Conservation (phyloP, 2,888 invertebrate species). For the Drosophila stalkeri region DNA sequence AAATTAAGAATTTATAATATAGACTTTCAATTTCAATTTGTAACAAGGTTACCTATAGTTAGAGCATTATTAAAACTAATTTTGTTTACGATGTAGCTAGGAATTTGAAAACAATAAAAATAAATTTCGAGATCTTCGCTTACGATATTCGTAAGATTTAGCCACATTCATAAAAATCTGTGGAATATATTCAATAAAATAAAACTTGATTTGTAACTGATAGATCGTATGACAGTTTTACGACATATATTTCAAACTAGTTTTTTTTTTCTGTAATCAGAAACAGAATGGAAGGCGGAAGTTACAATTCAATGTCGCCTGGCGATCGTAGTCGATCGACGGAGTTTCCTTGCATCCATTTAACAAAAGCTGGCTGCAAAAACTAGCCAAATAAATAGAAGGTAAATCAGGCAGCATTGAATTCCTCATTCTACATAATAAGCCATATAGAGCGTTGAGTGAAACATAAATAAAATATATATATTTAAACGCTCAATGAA, state of each 20-base stretch:
- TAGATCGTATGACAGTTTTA: not conserved
- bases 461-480: not conserved
- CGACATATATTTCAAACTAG: not conserved
- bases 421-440: not conserved
- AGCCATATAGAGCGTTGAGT: not conserved
- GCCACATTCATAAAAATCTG: not conserved
- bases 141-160: not conserved
- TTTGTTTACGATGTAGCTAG: too few relatives aligned
- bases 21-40: too few relatives aligned
- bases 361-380: not conserved
- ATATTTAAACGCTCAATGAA: slow-evolving; percentile 1
- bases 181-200: not conserved
- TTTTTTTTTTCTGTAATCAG: not conserved
- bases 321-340: not conserved
- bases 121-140: not conserved
- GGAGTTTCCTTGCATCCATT: not conserved
- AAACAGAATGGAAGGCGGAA: not conserved
- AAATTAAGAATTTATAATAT: not conserved
- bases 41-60: too few relatives aligned
- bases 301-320: too few relatives aligned
- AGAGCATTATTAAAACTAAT: too few relatives aligned
- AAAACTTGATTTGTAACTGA: not conserved
- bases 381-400: not conserved
- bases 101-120: too few relatives aligned
- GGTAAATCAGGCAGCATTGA: not conserved